Evolutionary conservation across 2,888 invertebrate genomes (phyloP), one percentile per base, ranked within the genome.

Genomic region (Calliopum simillimum): DNA sequence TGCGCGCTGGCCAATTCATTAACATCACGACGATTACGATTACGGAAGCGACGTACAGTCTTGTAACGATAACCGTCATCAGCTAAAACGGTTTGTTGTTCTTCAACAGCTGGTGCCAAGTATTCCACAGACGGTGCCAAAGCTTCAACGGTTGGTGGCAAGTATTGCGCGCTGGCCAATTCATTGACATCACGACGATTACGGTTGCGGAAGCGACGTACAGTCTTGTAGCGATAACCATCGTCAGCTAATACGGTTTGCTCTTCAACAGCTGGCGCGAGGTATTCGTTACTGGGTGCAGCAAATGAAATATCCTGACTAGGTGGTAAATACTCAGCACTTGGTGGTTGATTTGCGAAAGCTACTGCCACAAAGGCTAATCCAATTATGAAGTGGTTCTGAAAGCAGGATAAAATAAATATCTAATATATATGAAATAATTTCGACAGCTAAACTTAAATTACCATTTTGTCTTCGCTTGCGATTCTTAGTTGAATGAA

Each of bases 11-110:
- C 70, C 21, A 82, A 68, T 71, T 83, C 82, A 3, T 66, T 74
- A 0, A 78, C 77, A 72, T 78, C 76, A 68, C 77, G 77, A 16
- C 75, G 75, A 0, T 61, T 47, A 16, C 78, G 74, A 19, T 71
- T 71, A 44, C 76, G 75, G 16, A 77, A 76, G 61, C 82, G 80
- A 70, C 78, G 80, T 25, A 83, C 82, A 58, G 83, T 83, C 79
- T 83, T 84, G 82, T 83, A 83, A 71, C 83, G 83, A 76, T 83
- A 83, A 53, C 83, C 83, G 79, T 84, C 83, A 77, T 83, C 80
- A 71, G 78, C 66, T 23, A 79, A 62, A 23, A 76, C 73, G 16
- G 74, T 75, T 56, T 69, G 69, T 56, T 70, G 70, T 44, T 76
- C 74, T 56, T 66, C 68, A 16, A 43, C 70, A 41, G 59, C n/a